Base-by-base conservation (phyloP, 2,888 invertebrate species). In the Ichneumoninae sp. region DNA sequence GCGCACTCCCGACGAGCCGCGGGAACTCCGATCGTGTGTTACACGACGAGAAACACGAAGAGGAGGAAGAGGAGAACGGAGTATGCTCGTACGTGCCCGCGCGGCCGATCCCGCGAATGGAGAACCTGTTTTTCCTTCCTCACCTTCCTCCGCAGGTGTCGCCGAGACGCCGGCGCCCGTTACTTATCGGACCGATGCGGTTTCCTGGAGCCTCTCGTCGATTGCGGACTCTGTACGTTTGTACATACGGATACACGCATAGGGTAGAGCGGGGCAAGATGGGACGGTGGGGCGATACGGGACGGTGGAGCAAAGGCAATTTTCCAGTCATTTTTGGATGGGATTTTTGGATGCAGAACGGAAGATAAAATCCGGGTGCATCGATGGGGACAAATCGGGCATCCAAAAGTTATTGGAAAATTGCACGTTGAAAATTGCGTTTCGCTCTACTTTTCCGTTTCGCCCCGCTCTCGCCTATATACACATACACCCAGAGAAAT, bases 91-190 rank as follows among this genome's bases (percentile, higher is more conserved):
- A 70, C 40, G 57, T 69, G 52, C 70, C 68, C 50, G 68, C 54
- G 26, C 65, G 26, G 54, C 71, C 76, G 22, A 77, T 77, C 54
- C 54, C 57, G 68, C 40, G 54, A 33, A 70, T 22, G 74, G 13
- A 78, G 47, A 81, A 83, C 77, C 70, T 81, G 77, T 68, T 65
- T 74, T 66, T 66, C 52, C 80, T 50, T 50, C 77, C 68, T 78
- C 74, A 50, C 47, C 54, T 80, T 50, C 70, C 66, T 82, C 50
- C 65, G 71, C 70, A 77, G 71, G 77, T 76, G 70, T 81, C 71
- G 71, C 60, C 66, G 71, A 40, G 57, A 82, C 82, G 71, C 68
- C 65, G 75, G 65, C 75, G 79, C 75, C 63, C 75, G 75, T 83
- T 79, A 83, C 69, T 75, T 83, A 79, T 71, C 78, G 60, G 33